Percentiles rank a stretch among this genome's conserved stretches.
Conservation (phyloP, 2,113 vertebrate species). For the Rhea pennata region DNA sequence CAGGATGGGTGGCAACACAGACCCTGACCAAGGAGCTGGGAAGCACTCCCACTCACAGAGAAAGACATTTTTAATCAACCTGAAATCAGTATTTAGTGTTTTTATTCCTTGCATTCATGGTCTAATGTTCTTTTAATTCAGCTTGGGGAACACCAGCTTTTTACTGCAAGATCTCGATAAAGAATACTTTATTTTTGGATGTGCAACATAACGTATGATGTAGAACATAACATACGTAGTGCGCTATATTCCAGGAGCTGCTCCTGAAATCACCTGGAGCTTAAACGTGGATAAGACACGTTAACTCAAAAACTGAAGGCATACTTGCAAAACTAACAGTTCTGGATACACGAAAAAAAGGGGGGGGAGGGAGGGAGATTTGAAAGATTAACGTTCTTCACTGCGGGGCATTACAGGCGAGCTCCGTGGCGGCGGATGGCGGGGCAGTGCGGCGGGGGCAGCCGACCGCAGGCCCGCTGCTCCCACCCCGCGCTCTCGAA, state of each 20-base stretch:
- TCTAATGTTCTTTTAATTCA: not conserved
- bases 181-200: not conserved
- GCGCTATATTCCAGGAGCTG: not conserved
- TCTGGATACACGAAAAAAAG: not conserved
- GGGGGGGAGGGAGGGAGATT: not conserved
- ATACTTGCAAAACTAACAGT: not conserved
- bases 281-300: not conserved
- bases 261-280: not conserved
- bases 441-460: rapidly evolving
- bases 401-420: not conserved
- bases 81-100: not conserved
- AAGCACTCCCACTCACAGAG: not conserved
- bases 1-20: not conserved
- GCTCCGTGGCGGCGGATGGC: rapidly evolving
- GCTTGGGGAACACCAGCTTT: not conserved
- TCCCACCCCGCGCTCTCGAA: rapidly evolving
- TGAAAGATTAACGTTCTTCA: not conserved
- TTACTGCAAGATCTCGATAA: not conserved
- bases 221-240: not conserved
- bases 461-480: rapidly evolving
- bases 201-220: not conserved
- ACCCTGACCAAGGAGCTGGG: not conserved
- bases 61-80: not conserved
- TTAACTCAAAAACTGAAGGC: not conserved
- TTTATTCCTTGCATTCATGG: not conserved